Evolutionary conservation across 2,888 invertebrate species (phyloP).

Genomic region (Eueremaeus valkanovi): DNA sequence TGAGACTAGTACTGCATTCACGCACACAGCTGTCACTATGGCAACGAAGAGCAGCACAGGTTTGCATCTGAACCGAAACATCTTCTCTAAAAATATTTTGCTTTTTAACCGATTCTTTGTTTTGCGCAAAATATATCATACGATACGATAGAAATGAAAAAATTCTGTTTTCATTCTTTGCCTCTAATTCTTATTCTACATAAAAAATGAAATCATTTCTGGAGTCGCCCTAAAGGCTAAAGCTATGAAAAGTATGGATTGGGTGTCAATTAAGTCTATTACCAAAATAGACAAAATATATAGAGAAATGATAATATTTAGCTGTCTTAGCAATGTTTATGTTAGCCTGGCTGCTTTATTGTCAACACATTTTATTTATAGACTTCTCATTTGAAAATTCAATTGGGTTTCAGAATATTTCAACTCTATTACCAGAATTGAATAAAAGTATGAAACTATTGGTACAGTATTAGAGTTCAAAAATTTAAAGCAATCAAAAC

Average conservation of each 20-base stretch:
- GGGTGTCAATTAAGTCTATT: background rate
- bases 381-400: too few relatives aligned
- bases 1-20: conserved; percentile 17
- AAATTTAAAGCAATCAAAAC: too few relatives aligned
- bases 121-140: background rate
- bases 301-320: too few relatives aligned
- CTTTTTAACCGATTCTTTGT: conserved; percentile 1
- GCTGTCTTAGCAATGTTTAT: too few relatives aligned
- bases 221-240: conserved; percentile 19
- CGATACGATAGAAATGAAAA: background rate
- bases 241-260: conserved; percentile 5
- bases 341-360: too few relatives aligned
- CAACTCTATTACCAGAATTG: too few relatives aligned
- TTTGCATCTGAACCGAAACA: background rate
- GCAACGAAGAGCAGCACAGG: background rate
- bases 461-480: too few relatives aligned
- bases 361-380: too few relatives aligned
- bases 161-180: background rate
- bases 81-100: background rate
- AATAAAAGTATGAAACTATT: too few relatives aligned
- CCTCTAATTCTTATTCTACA: background rate
- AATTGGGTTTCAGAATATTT: too few relatives aligned
- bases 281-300: background rate
- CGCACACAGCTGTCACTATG: conserved; percentile 16
- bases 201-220: background rate